These are phyloP conservation scores for Spatula clypeata DNA, from an alignment of 2,797 vertebrate species.

Conservation along the genomic window DNA sequence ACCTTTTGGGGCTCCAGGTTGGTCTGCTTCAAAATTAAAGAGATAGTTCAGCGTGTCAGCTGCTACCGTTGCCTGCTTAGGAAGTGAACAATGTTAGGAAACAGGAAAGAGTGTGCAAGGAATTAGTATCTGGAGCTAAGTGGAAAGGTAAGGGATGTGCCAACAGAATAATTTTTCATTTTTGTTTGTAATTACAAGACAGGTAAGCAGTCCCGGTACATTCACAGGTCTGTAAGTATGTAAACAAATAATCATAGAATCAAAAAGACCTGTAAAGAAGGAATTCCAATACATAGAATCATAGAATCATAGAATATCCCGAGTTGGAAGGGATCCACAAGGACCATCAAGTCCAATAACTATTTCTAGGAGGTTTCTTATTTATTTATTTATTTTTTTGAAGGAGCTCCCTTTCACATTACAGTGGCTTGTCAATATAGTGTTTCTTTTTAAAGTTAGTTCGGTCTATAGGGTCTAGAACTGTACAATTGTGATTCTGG, in stretches of 20 bases:
- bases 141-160: fast-evolving
- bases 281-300: too few relatives aligned
- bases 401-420: not conserved
- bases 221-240: not conserved
- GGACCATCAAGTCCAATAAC: too few relatives aligned
- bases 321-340: too few relatives aligned
- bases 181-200: not conserved
- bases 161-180: not conserved
- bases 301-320: too few relatives aligned
- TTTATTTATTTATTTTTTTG: not conserved
- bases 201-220: not conserved
- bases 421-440: not conserved
- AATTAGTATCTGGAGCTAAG: not conserved
- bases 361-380: not conserved
- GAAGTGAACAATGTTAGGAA: not conserved
- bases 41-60: not conserved
- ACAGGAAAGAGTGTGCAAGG: not conserved
- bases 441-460: not conserved
- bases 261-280: too few relatives aligned
- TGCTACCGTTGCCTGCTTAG: not conserved
- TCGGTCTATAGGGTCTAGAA: not conserved
- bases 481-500: not conserved
- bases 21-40: conserved; percentile 18
- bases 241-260: too few relatives aligned
- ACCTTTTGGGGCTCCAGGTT: conserved; percentile 5